Conservation (phyloP, 2,113 vertebrate species). For the Pithys albifrons region DNA sequence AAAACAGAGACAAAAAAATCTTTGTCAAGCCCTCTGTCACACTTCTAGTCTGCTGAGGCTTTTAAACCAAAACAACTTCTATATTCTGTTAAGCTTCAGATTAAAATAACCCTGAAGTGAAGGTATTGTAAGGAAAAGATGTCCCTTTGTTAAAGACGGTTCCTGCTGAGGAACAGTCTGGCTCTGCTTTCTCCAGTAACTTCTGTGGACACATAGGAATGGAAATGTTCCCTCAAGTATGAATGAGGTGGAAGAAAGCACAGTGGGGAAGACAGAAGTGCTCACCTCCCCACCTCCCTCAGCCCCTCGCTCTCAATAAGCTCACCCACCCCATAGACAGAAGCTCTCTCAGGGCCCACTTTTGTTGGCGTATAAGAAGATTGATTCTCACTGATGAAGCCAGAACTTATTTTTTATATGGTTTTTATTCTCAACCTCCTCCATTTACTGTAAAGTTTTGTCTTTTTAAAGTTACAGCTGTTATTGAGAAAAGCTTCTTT, state of each 20-base stretch:
- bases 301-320: rapidly evolving
- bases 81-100: background rate
- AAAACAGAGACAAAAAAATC: background rate
- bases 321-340: background rate
- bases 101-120: background rate
- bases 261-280: rapidly evolving
- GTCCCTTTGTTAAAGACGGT: background rate
- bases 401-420: background rate
- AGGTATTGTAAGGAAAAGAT: background rate
- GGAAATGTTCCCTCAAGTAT: background rate
- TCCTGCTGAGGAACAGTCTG: conserved; percentile 32
- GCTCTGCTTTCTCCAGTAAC: background rate
- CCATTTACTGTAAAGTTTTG: background rate
- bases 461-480: background rate
- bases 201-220: background rate
- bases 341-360: background rate
- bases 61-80: conserved; percentile 30
- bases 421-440: background rate
- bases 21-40: background rate
- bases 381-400: background rate
- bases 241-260: background rate
- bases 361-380: background rate
- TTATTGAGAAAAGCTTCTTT: background rate
- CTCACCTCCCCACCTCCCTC: background rate
- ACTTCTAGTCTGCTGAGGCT: background rate